Base-by-base conservation (phyloP, 2,113 vertebrate genomes). In the Ancistrus triradiatus region DNA sequence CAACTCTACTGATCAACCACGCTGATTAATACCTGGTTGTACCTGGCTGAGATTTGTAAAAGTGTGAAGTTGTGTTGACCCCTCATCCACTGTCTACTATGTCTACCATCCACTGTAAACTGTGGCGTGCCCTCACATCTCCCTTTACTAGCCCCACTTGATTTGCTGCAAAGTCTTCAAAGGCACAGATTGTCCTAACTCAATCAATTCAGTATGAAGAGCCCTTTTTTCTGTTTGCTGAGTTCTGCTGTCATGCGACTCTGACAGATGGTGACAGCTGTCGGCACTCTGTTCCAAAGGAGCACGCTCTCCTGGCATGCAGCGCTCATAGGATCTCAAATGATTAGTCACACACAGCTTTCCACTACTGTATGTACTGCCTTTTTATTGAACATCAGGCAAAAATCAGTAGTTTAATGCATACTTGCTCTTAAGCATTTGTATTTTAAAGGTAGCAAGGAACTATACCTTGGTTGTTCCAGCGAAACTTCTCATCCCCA, bases 401-500 rank as follows among this genome's bases (percentile, higher is more conserved):
- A 44, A 11, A 46, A 24, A 55, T 5, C 10, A 18, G 28, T 13
- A 8, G 18, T 18, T 21, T 38, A 15, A 40, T 27, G 13, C 6
- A 22, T 22, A 3, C 10, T 46, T 19, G 6, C 7, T 18, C 18
- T 46, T 46, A 46, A n/a, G 17, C n/a, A 19, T 17, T 40, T 55
- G 7, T 17, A 4, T 2, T 51, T 44, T 28, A 21, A 42, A n/a
- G 22, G 13, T 10, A 42, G 24, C 1, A 24, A 49, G 11, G 21
- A 44, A 52, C 47, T 10, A 71, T 91, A 98, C 96, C 96, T 97
- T 97, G 95, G 69, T 93, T 92, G 81, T 97, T 96, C 96, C 96
- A 98, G 71, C 94, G 94, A 79, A 97, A 97, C 77, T 95, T 95
- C 73, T 98, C 96, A 80, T 98, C 96, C 59, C 93, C 87, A 71